Evolutionary conservation across 2,888 invertebrate species (phyloP).

Genomic region (Drosophila pseudotakahashii): DNA sequence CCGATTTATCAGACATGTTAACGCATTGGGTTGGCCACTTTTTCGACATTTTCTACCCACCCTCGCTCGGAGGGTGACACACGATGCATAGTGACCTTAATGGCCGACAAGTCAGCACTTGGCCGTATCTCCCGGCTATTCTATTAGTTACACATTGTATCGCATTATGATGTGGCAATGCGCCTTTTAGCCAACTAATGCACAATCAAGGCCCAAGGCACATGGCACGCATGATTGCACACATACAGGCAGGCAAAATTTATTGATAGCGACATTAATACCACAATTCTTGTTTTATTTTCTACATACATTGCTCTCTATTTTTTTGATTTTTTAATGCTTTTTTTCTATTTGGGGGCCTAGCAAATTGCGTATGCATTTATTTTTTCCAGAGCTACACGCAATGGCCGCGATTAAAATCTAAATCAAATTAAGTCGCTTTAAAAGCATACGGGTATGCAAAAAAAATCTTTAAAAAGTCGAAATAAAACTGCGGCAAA

Average conservation of each 20-base stretch:
- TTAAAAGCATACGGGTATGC: constrained; percentile 71
- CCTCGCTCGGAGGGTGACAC: constrained; percentile 33
- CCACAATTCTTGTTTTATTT: constrained; percentile 50
- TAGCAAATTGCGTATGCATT: constrained; percentile 67
- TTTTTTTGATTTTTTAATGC: constrained; percentile 41
- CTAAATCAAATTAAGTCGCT: constrained; percentile 81
- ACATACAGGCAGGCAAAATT: constrained; percentile 58
- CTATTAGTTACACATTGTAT: constrained; percentile 52
- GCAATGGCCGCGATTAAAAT: constrained; percentile 77
- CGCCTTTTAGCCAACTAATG: constrained; percentile 73
- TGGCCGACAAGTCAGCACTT: constrained; percentile 74
- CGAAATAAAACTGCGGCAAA: constrained; percentile 11
- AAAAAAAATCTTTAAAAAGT: constrained; percentile 46
- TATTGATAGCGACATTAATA: constrained; percentile 78
- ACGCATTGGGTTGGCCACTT: constrained; percentile 28
- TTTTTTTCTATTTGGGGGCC: constrained; percentile 34
- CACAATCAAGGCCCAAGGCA: constrained; percentile 73
- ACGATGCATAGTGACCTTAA: constrained; percentile 68
- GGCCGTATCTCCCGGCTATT: constrained; percentile 62
- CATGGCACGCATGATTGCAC: constrained; percentile 51
- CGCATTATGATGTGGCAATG: constrained; percentile 35
- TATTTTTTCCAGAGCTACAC: constrained; percentile 62
- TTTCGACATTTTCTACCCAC: constrained; percentile 9
- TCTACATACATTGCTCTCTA: constrained; percentile 36
- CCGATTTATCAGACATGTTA: constrained; percentile 30